Evolutionary conservation across 1,140 invertebrate species (phyloP).

Genomic region (Venturia canescens): DNA sequence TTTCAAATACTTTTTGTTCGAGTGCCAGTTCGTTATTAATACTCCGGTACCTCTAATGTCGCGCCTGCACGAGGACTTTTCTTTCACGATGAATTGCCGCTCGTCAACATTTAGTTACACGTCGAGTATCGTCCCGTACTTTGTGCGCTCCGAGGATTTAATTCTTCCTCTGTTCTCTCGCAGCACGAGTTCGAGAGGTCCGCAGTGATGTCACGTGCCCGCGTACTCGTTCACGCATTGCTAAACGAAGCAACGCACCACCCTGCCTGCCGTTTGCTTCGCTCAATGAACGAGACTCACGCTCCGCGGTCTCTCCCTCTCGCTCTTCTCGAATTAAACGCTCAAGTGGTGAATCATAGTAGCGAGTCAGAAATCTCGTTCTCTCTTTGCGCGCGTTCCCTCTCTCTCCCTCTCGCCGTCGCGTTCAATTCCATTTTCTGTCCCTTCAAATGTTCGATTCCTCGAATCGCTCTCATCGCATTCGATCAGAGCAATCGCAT

Average conservation of each 20-base stretch:
- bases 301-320: neutral
- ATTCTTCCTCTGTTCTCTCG: neutral
- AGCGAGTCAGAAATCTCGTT: slow-evolving; percentile 16
- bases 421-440: neutral
- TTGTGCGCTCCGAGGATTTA: neutral
- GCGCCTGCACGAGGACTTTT: too few relatives aligned
- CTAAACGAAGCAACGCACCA: slow-evolving; percentile 30
- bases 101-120: too few relatives aligned
- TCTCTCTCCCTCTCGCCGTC: neutral
- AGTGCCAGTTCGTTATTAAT: too few relatives aligned
- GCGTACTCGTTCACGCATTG: slow-evolving; percentile 32
- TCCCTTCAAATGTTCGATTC: neutral
- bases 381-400: neutral
- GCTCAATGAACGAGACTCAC: slow-evolving; percentile 29
- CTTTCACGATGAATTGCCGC: too few relatives aligned
- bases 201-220: slow-evolving; percentile 35
- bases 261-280: slow-evolving; percentile 10
- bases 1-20: too few relatives aligned
- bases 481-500: slow-evolving; percentile 12
- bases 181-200: slow-evolving; percentile 32
- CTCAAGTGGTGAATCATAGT: slow-evolving; percentile 43
- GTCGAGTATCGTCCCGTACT: too few relatives aligned
- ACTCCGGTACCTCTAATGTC: too few relatives aligned
- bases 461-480: neutral
- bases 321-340: slow-evolving; percentile 39